Percentiles rank a stretch among this genome's conserved stretches.
Conservation (phyloP, 1,140 invertebrate genomes). For the Lordiphosa mommai region DNA sequence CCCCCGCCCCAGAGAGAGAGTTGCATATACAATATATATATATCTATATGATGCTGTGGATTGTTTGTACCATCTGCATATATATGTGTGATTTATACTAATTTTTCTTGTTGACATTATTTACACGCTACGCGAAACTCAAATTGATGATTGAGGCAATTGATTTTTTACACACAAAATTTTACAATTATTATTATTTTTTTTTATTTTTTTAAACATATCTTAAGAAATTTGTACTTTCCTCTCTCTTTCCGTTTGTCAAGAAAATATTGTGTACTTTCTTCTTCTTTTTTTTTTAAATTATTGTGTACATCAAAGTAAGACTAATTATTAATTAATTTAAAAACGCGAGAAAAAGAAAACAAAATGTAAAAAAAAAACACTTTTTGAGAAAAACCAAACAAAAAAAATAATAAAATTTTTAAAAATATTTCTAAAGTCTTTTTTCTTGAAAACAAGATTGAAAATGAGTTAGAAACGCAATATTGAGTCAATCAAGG, state of each 20-base stretch:
- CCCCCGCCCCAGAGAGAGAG: not conserved
- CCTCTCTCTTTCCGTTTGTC: constrained; percentile 45
- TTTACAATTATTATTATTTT: constrained; percentile 37
- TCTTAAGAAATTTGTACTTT: constrained; percentile 24
- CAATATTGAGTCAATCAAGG: too few relatives aligned
- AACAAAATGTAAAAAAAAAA: constrained; percentile 49
- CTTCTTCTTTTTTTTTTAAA: constrained; percentile 55
- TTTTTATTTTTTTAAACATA: constrained; percentile 11
- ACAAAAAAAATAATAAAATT: constrained; percentile 76
- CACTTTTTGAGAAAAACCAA: constrained; percentile 52
- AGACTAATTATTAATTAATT: constrained; percentile 73
- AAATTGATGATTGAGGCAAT: constrained; percentile 13
- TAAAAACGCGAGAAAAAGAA: constrained; percentile 33
- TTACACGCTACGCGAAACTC: constrained; percentile 1
- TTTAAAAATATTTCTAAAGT: constrained; percentile 28
- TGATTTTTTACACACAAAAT: constrained; percentile 13
- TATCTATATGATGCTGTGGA: constrained; percentile 18
- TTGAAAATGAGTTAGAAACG: too few relatives aligned
- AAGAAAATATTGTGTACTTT: constrained; percentile 44
- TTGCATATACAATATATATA: not conserved
- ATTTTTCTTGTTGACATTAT: constrained; percentile 39
- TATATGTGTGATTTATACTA: constrained; percentile 24
- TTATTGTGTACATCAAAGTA: constrained; percentile 75
- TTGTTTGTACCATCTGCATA: constrained; percentile 23
- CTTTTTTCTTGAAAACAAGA: too few relatives aligned